Evolutionary conservation across 2,797 vertebrate genomes (phyloP), one percentile per base, ranked within the genome.

Genomic region (Chloroceryle amazona): DNA sequence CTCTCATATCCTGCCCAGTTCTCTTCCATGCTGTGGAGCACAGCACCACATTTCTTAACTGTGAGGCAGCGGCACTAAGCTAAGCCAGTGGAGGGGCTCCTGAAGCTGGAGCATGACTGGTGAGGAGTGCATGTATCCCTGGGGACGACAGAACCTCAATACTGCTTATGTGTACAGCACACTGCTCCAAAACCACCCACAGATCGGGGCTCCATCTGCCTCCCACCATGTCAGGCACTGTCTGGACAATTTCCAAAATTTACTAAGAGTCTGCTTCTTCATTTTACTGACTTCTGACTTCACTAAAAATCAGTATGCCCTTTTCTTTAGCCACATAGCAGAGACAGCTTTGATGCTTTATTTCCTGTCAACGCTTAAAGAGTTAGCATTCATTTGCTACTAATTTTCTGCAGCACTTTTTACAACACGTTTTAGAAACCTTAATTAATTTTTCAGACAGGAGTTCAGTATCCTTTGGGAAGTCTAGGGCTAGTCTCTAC

Each of bases 371-470:
- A 37, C 25, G 22, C 10, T 88, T 35, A 85, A 75, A 75, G 13
- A 88, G n/a, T 51, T 51, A 67, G 31, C 28, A 66, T 74, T 71
- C 5, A 17, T 42, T 81, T 94, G 71, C 67, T 70, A 35, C 83
- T 86, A 19, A 39, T 61, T 91, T 85, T 82, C 18, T 60, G 35
- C 42, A 75, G 29, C 39, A 31, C 8, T 52, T 80, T 46, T 47
- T 58, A 58, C 42, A 82, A 80, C 68, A 49, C 18, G 16, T n/a
- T 87, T 87, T 86, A 71, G 41, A 89, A 75, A 42, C 6, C 22
- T 39, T 47, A 67, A 88, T 57, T 75, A 73, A n/a, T 26, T 86
- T 91, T 93, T 76, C 84, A 95, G 71, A 52, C 57, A 72, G 63
- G 60, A 82, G 22, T 49, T 88, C 57, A 46, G 54, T 61, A 90